Conservation (phyloP, 2,888 invertebrate species). For the Temnothorax unifasciatus region DNA sequence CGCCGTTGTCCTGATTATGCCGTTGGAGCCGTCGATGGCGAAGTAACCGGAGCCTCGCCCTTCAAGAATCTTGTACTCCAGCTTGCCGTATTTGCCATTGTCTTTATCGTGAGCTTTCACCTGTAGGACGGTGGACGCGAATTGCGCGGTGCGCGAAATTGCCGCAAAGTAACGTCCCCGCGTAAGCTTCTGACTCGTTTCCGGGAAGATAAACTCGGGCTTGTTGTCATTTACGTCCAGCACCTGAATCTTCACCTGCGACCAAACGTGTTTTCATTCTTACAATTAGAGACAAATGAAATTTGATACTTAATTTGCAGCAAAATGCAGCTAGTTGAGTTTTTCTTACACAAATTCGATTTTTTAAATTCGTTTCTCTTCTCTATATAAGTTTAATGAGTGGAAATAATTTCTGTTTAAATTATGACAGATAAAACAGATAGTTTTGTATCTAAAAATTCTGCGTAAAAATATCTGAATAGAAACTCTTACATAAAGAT, state of each 20-base stretch:
- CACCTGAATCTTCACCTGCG: constrained; percentile 92
- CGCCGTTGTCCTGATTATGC: constrained; percentile 92
- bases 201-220: constrained; percentile 93
- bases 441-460: neutral
- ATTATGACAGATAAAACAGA: neutral
- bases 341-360: neutral
- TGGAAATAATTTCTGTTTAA: neutral
- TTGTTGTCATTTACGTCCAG: constrained; percentile 96
- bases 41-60: constrained; percentile 89
- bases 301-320: neutral
- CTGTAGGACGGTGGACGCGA: constrained; percentile 93
- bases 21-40: constrained; percentile 91
- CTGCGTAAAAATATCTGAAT: neutral
- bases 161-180: constrained; percentile 93
- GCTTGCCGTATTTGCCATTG: constrained; percentile 93
- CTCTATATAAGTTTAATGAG: neutral
- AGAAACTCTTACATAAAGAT: neutral
- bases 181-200: constrained; percentile 87
- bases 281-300: neutral
- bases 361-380: neutral
- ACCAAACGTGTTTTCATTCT: constrained; percentile 45
- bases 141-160: constrained; percentile 91
- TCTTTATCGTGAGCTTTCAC: constrained; percentile 95
- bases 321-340: neutral
- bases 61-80: constrained; percentile 90